phyloP scores from a whole-genome alignment of 2,113 vertebrate genomes.

The Calyptomena viridis region DNA sequence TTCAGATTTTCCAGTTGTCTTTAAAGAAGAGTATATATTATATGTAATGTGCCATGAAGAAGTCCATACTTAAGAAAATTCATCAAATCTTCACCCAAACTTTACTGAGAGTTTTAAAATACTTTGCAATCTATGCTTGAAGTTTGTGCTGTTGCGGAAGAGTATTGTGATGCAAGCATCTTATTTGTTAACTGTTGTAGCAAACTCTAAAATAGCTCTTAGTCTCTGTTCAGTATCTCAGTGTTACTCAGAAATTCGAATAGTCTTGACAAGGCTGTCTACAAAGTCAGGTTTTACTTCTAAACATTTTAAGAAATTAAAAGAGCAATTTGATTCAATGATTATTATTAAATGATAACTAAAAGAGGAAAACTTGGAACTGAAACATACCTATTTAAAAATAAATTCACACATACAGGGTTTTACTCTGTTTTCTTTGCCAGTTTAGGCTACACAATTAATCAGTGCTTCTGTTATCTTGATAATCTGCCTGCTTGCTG shows the following conservation, averaged over 20 bases:
- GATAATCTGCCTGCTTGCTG: conserved; percentile 26
- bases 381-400: neutral
- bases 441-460: conserved; percentile 32
- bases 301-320: neutral
- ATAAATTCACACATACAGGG: neutral
- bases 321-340: neutral
- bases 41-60: neutral
- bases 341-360: neutral
- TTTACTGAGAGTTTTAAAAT: neutral
- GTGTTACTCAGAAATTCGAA: neutral
- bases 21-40: neutral
- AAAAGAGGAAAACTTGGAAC: neutral
- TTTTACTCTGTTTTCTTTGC: neutral
- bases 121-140: neutral
- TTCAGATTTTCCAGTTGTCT: neutral
- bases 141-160: neutral
- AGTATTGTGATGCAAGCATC: neutral
- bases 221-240: neutral
- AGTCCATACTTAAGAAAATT: neutral
- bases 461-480: conserved; percentile 34
- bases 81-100: neutral
- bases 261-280: neutral
- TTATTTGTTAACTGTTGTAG: neutral
- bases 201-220: neutral
- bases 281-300: neutral